Percentiles rank a stretch among this genome's conserved stretches.
Conservation (phyloP, 2,888 invertebrate species). For the Ennomos erosarius region DNA sequence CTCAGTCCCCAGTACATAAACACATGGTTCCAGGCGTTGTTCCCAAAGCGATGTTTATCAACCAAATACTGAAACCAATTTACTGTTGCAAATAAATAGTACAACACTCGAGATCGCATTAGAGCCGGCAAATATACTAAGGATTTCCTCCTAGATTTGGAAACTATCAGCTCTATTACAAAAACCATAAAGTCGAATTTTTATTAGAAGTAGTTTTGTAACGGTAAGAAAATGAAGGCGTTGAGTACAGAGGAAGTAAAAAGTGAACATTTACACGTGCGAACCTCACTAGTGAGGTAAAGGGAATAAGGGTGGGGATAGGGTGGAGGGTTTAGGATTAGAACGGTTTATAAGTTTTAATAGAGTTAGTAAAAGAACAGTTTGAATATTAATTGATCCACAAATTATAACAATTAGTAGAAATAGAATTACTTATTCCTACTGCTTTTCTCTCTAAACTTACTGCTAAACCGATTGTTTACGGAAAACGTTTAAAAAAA, state of each 20-base stretch:
- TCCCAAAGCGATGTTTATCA: constrained; percentile 38
- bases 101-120: constrained; percentile 53
- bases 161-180: not conserved
- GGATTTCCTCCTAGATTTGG: constrained; percentile 14
- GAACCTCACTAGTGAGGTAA: constrained; percentile 41
- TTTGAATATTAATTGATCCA: too few species aligned
- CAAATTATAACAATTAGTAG: too few species aligned
- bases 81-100: constrained; percentile 51
- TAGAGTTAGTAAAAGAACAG: too few species aligned
- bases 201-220: constrained; percentile 1
- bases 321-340: constrained; percentile 14
- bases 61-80: constrained; percentile 55
- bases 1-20: constrained; percentile 4
- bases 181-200: constrained; percentile 15
- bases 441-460: too few species aligned
- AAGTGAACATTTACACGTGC: constrained; percentile 50
- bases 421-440: too few species aligned
- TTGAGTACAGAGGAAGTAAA: constrained; percentile 43
- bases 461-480: too few species aligned
- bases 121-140: constrained; percentile 45
- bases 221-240: constrained; percentile 16
- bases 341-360: too few species aligned
- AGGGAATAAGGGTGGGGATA: constrained; percentile 32
- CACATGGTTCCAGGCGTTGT: constrained; percentile 17
- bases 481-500: too few species aligned